These are phyloP conservation scores for Glossosoma conforme DNA, from an alignment of 1,140 invertebrate genomes.

Conservation along the genomic window DNA sequence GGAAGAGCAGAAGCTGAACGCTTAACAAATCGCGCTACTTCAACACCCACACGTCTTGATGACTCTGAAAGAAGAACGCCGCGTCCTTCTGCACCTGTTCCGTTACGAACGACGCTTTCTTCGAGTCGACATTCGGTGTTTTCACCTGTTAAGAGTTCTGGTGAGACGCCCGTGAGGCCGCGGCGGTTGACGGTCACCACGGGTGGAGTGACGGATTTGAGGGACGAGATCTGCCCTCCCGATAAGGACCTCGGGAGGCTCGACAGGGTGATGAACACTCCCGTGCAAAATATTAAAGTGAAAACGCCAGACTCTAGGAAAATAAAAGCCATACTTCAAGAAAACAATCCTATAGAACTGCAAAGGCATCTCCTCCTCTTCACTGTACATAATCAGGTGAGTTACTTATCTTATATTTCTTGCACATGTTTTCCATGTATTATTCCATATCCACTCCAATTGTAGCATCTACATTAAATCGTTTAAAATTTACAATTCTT, in stretches of 20 bases:
- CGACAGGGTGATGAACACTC: constrained; percentile 51
- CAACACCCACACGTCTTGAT: too few species aligned
- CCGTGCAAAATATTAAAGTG: constrained; percentile 49
- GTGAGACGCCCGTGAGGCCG: constrained; percentile 27
- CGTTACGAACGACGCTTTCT: constrained; percentile 10
- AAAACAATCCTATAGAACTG: constrained; percentile 74
- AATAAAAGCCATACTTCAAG: constrained; percentile 74
- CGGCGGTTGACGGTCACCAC: constrained; percentile 7
- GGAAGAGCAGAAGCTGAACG: constrained; percentile 57
- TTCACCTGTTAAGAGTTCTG: constrained; percentile 20
- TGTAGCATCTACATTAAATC: too few species aligned
- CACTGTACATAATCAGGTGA: constrained; percentile 80
- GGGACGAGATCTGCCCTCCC: constrained; percentile 10
- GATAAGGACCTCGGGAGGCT: constrained; percentile 43
- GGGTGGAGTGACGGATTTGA: constrained; percentile 4
- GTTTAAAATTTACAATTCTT: too few species aligned
- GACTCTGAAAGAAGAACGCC: too few species aligned
- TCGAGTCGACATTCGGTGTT: constrained; percentile 20
- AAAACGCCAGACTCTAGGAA: constrained; percentile 60
- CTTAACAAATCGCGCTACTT: too few species aligned
- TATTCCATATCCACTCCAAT: too few species aligned
- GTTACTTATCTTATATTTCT: too few species aligned
- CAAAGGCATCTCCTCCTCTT: constrained; percentile 77
- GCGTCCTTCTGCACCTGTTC: constrained; percentile 25
- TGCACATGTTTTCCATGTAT: too few species aligned